Evolutionary conservation across 2,113 vertebrate genomes (phyloP).

Genomic region (Tachysurus vachellii): DNA sequence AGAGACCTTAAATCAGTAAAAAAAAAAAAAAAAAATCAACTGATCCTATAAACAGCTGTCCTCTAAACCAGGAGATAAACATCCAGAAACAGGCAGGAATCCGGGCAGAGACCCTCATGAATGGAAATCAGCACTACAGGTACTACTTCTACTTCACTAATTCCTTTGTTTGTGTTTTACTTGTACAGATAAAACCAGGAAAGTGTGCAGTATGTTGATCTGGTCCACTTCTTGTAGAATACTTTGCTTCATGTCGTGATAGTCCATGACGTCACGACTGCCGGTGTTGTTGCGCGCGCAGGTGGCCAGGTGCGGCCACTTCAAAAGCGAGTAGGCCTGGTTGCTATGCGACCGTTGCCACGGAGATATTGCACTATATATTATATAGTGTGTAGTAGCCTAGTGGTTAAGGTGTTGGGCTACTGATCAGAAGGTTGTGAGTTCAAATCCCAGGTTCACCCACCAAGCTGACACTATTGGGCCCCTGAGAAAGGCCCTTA

Average conservation of each 20-base stretch:
- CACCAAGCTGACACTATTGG: too few species aligned
- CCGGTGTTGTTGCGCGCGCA: slow-evolving; percentile 41
- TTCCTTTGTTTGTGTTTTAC: not conserved
- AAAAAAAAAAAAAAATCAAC: not conserved
- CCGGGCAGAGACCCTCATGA: slow-evolving; percentile 88
- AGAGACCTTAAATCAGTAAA: slow-evolving; percentile 21
- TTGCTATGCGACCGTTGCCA: slow-evolving; percentile 24
- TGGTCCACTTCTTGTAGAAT: not conserved
- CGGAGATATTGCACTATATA: not conserved
- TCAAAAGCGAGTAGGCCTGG: not conserved
- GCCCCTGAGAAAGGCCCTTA: too few species aligned
- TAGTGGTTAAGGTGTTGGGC: too few species aligned
- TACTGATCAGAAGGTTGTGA: too few species aligned
- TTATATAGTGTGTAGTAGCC: too few species aligned
- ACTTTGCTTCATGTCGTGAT: not conserved
- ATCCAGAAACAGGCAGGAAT: slow-evolving; percentile 65
- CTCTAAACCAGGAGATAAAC: slow-evolving; percentile 40
- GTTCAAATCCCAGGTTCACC: too few species aligned
- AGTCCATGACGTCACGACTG: not conserved
- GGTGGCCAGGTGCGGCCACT: slow-evolving; percentile 44
- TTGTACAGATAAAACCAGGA: not conserved
- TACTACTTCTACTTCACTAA: slow-evolving; percentile 31
- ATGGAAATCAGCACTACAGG: slow-evolving; percentile 98
- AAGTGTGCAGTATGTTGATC: not conserved
- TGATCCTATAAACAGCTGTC: not conserved